Evolutionary conservation across 2,888 invertebrate genomes (phyloP).

Genomic region (Noctua janthe): DNA sequence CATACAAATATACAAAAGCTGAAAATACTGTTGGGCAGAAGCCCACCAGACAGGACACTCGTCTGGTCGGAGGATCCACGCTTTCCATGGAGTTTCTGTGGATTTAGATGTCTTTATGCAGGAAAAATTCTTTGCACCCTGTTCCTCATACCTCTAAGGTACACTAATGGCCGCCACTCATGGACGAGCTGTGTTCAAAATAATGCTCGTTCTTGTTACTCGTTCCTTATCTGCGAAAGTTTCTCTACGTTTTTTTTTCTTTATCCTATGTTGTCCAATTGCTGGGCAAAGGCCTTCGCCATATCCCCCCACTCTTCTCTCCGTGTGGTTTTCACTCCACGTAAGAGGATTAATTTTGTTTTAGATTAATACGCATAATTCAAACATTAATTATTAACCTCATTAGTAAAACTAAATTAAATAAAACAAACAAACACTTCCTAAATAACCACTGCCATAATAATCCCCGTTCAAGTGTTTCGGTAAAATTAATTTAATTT

Average conservation of each 20-base stretch:
- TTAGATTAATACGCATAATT: too few species aligned
- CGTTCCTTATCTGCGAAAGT: not conserved
- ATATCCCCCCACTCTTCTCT: too few species aligned
- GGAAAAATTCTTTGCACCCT: not conserved
- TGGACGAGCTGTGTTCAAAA: not conserved
- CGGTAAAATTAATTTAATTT: constrained; percentile 24
- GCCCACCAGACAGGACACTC: not conserved
- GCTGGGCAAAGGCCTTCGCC: too few species aligned
- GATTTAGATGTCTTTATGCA: too few species aligned
- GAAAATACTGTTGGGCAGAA: not conserved
- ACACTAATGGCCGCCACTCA: not conserved
- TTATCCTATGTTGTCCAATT: too few species aligned
- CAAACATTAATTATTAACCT: not conserved
- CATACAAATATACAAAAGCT: not conserved
- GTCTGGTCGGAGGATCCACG: not conserved
- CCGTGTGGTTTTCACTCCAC: too few species aligned
- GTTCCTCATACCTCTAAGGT: not conserved
- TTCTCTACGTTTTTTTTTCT: not conserved
- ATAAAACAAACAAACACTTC: not conserved
- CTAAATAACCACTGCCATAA: not conserved
- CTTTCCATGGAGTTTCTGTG: not conserved
- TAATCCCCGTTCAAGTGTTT: constrained; percentile 6
- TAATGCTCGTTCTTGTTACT: not conserved
- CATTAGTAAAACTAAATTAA: not conserved
- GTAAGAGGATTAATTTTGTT: not conserved